A percentile compares a stretch with the other conserved stretches of the same genome.
These are phyloP conservation scores for Myzus persicae DNA, from an alignment of 1,140 invertebrate species.

Conservation along the genomic window DNA sequence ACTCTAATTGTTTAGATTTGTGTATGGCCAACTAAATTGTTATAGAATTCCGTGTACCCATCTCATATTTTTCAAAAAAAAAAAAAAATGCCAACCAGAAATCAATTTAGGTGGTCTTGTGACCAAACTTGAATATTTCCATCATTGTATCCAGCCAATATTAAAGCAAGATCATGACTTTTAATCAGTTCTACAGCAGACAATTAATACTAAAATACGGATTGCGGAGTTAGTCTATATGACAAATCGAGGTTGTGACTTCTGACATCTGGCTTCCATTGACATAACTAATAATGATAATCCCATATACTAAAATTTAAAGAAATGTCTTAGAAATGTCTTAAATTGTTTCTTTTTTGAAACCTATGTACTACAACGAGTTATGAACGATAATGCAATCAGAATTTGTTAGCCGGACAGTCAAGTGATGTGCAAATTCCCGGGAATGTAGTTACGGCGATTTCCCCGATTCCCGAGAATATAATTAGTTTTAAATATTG, in stretches of 20 bases:
- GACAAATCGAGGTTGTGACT: slow-evolving; percentile 63
- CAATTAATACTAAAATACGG: too few relatives aligned
- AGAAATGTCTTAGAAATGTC: slow-evolving; percentile 26
- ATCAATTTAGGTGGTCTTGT: slow-evolving; percentile 70
- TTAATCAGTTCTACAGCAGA: slow-evolving; percentile 89
- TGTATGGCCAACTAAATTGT: too few relatives aligned
- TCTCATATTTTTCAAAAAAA: not conserved
- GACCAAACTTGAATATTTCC: slow-evolving; percentile 79
- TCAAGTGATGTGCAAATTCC: too few relatives aligned
- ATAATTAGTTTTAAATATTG: too few relatives aligned
- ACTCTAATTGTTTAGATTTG: too few relatives aligned
- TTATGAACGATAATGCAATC: too few relatives aligned
- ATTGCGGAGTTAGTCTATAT: slow-evolving; percentile 63
- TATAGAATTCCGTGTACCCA: not conserved
- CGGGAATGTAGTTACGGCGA: too few relatives aligned
- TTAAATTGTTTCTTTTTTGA: too few relatives aligned
- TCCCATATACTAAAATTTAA: slow-evolving; percentile 72
- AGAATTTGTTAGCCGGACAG: too few relatives aligned
- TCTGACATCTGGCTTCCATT: slow-evolving; percentile 65
- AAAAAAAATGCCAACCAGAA: slow-evolving; percentile 76
- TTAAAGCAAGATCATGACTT: slow-evolving; percentile 79
- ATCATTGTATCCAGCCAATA: slow-evolving; percentile 77
- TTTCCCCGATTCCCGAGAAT: too few relatives aligned
- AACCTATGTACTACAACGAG: too few relatives aligned
- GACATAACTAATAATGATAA: slow-evolving; percentile 73